A percentile compares a stretch with the other conserved stretches of the same genome.
Evolutionary conservation across 2,888 invertebrate genomes (phyloP).

Genomic region (Meiosimyza platycephala): DNA sequence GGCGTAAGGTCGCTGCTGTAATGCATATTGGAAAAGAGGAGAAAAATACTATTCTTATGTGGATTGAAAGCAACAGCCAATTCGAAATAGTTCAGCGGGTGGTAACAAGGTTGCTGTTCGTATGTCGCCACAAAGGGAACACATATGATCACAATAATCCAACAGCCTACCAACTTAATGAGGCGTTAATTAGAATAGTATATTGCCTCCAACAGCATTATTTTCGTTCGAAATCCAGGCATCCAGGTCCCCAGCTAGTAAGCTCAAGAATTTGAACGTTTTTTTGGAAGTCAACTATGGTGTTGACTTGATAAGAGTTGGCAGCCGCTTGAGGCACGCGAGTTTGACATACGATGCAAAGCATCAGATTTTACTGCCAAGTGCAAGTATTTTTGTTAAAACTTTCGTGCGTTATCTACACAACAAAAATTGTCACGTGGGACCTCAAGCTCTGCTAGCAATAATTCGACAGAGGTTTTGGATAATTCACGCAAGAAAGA

Average conservation of each 20-base stretch:
- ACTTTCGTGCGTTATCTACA: slow-evolving; percentile 21
- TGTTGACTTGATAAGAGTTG: slow-evolving; percentile 34
- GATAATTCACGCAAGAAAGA: slow-evolving; percentile 38
- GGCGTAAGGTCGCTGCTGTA: neutral
- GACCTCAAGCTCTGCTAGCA: slow-evolving; percentile 33
- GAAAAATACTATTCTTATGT: neutral
- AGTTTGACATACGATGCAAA: slow-evolving; percentile 32
- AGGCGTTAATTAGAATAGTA: slow-evolving; percentile 28
- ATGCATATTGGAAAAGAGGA: neutral
- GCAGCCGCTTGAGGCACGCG: slow-evolving; percentile 29
- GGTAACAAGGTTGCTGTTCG: no score
- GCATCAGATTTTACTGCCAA: slow-evolving; percentile 28
- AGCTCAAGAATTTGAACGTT: slow-evolving; percentile 17
- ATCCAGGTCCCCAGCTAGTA: neutral
- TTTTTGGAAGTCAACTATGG: slow-evolving; percentile 26
- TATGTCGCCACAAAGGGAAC: no score
- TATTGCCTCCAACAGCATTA: slow-evolving; percentile 32
- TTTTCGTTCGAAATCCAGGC: slow-evolving; percentile 5
- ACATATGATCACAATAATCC: neutral
- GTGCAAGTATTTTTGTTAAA: neutral
- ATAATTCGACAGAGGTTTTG: slow-evolving; percentile 38
- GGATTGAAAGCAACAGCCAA: slow-evolving; percentile 8
- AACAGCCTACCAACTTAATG: neutral
- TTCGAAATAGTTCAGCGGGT: neutral
- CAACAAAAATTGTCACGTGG: slow-evolving; percentile 25